phyloP scores from a whole-genome alignment of 2,888 invertebrate species.

The Habrosyne pyritoides region DNA sequence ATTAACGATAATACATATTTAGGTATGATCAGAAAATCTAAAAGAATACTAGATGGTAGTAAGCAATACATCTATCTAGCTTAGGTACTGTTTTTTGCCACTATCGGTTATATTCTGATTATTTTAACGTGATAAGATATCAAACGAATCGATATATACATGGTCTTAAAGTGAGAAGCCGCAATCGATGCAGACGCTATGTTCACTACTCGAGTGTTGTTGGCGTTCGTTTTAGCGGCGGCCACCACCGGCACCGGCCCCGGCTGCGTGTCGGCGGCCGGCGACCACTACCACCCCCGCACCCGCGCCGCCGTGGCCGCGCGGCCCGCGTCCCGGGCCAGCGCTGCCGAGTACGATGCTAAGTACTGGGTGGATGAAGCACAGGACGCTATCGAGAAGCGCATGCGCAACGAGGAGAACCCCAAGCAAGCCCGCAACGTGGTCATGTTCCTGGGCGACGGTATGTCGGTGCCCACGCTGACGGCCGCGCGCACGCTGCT shows the following conservation, averaged over 20 bases:
- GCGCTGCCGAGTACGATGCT: conserved; percentile 31
- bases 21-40: too few relatives aligned
- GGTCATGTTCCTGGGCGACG: conserved; percentile 89
- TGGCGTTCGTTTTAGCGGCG: conserved; percentile 6
- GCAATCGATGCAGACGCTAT: background rate
- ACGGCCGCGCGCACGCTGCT: conserved; percentile 86
- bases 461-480: conserved; percentile 88
- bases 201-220: background rate
- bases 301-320: background rate
- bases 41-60: background rate
- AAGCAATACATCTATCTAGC: too few relatives aligned
- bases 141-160: background rate
- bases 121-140: background rate
- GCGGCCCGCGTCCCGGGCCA: conserved; percentile 7
- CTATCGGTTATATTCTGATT: background rate
- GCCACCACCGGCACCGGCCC: too few relatives aligned
- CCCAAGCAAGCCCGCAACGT: conserved; percentile 73
- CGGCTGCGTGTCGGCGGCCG: conserved; percentile 10
- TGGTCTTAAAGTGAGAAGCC: background rate
- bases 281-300: conserved; percentile 20
- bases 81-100: background rate
- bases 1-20: too few relatives aligned
- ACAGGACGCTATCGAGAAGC: conserved; percentile 58
- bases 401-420: conserved; percentile 47
- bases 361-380: conserved; percentile 78